Evolutionary conservation across 1,140 invertebrate genomes (phyloP), one percentile per base, ranked within the genome.

Genomic region (Copidosoma floridanum): DNA sequence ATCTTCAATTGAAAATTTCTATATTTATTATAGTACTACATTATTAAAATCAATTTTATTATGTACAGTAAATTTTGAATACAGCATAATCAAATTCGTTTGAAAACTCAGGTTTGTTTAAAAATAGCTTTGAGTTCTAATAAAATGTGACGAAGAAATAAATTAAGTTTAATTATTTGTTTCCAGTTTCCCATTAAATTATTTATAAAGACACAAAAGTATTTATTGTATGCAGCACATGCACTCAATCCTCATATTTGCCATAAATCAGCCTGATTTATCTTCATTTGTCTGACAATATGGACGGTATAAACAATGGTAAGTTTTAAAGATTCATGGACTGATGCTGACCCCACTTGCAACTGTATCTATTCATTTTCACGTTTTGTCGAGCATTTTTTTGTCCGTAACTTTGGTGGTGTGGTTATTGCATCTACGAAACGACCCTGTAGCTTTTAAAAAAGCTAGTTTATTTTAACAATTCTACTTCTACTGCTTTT

Each of bases 101-200:
- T n/a, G n/a, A n/a, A n/a, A n/a, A n/a, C n/a, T n/a, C n/a, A n/a
- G n/a, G n/a, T n/a, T n/a, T n/a, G n/a, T n/a, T n/a, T n/a, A 81
- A 99, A 99, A 65, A 99, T 91, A 16, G 98, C 96, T 80, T 98
- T 98, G 29, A 99, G 81, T 83, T 99, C 98, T 76, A 94, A 96
- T 59, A 99, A 84, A 96, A 99, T 99, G 85, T 99, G 98, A 77
- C 96, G 99, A 83, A 99, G 99, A 47, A 99, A 95, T 64, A 99
- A 85, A 80, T 95, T 98, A 29, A 99, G 86, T 85, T 97, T 97
- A 51, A 98, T 96, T 29, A 96, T 95, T 77, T 98, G 94, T 81
- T 98, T 98, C 82, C 95, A 98, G 81, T 99, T 98, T 68, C 93
- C 87, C 87, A 97, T 97, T 68, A 98, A 85, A 84, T 98, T 99